Percentiles rank a stretch among this genome's conserved stretches.
Conservation (phyloP, 2,113 vertebrate genomes). For the Melozone crissalis region DNA sequence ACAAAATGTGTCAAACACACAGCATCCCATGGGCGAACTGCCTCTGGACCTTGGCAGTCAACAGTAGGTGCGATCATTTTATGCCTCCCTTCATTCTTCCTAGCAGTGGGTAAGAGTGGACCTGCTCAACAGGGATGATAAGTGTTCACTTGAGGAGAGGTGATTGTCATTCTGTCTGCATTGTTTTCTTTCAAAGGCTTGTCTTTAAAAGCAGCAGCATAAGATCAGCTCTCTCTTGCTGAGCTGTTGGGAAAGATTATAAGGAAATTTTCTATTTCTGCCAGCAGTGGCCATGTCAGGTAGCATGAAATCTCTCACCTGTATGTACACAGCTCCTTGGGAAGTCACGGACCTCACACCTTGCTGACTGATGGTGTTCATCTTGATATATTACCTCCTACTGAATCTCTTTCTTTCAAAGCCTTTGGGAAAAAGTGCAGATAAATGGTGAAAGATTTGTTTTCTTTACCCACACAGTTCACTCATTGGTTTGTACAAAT, state of each 20-base stretch:
- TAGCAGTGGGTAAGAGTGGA: background rate
- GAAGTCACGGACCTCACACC: background rate
- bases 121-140: background rate
- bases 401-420: background rate
- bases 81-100: conserved; percentile 3
- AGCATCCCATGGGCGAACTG: background rate
- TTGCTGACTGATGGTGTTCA: background rate
- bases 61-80: background rate
- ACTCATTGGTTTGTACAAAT: background rate
- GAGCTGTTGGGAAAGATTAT: background rate
- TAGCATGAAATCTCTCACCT: conserved; percentile 18
- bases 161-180: background rate
- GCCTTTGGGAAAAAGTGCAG: background rate
- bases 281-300: background rate
- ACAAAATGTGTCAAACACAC: conserved; percentile 9
- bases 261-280: conserved; percentile 4
- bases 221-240: background rate
- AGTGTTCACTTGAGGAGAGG: conserved; percentile 12
- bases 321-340: background rate
- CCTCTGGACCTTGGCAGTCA: background rate
- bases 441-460: background rate
- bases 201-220: background rate
- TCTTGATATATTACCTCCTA: conserved; percentile 26
- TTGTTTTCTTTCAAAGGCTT: background rate
- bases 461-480: background rate